These are phyloP conservation scores for Chrysodeixis includens DNA, from an alignment of 2,888 invertebrate species.

Conservation along the genomic window DNA sequence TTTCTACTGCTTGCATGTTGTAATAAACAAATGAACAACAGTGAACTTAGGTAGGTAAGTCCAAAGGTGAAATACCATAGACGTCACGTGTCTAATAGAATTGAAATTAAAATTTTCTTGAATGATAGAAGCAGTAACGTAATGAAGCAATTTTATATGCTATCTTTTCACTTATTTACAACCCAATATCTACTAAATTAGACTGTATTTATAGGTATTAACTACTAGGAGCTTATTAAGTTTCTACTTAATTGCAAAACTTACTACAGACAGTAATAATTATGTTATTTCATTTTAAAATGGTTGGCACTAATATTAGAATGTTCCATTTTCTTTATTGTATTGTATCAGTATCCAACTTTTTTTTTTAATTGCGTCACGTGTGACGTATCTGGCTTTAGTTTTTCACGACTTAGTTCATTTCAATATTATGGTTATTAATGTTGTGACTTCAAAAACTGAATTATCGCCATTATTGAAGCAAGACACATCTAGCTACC, in stretches of 20 bases:
- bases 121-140: background rate
- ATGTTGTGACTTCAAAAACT: too few relatives aligned
- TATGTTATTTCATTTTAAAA: slow-evolving; percentile 9
- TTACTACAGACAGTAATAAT: background rate
- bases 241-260: background rate
- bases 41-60: background rate
- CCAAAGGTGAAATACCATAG: background rate
- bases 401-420: too few relatives aligned
- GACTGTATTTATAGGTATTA: too few relatives aligned
- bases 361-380: too few relatives aligned
- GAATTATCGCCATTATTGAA: too few relatives aligned
- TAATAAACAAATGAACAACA: background rate
- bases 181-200: too few relatives aligned
- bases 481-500: too few relatives aligned
- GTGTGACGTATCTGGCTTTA: too few relatives aligned
- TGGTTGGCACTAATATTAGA: slow-evolving; percentile 40
- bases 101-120: background rate
- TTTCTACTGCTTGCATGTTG: background rate
- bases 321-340: background rate
- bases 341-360: too few relatives aligned
- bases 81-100: background rate
- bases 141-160: too few relatives aligned
- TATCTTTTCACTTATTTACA: background rate
- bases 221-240: too few relatives aligned
- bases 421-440: too few relatives aligned